These are phyloP conservation scores for Alectoris magna DNA, from an alignment of 2,797 vertebrate species.

Conservation along the genomic window DNA sequence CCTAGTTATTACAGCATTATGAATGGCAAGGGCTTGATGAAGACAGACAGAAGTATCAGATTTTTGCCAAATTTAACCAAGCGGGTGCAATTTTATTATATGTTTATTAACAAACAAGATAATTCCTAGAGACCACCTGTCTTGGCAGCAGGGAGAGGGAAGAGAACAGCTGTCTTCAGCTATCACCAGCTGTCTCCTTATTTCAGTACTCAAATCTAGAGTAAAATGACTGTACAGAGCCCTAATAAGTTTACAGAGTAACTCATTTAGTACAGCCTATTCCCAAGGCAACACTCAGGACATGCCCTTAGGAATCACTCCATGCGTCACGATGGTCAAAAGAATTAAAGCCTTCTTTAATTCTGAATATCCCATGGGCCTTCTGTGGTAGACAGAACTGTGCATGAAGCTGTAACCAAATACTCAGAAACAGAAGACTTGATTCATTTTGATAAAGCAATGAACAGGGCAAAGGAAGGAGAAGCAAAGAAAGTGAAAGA, in stretches of 20 bases:
- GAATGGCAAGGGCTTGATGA: not conserved
- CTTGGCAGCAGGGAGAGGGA: not conserved
- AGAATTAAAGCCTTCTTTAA: not conserved
- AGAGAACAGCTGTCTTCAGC: slow-evolving; percentile 38
- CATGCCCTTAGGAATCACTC: not conserved
- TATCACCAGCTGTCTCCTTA: slow-evolving; percentile 4
- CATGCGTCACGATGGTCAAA: not conserved
- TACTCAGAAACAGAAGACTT: not conserved
- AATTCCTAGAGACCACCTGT: slow-evolving; percentile 28
- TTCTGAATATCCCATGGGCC: not conserved
- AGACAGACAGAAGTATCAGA: not conserved
- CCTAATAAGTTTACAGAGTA: not conserved
- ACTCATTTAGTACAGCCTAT: not conserved
- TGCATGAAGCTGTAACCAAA: not conserved
- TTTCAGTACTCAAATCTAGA: not conserved
- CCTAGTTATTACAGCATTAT: not conserved
- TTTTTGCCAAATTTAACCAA: slow-evolving; percentile 38
- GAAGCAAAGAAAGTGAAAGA: not conserved
- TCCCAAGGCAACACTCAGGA: not conserved
- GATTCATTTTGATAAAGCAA: not conserved
- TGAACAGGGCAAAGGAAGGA: not conserved
- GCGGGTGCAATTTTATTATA: not conserved
- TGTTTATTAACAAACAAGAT: slow-evolving; percentile 27
- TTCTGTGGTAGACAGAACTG: not conserved
- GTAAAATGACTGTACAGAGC: not conserved